Percentiles rank a stretch among this genome's conserved stretches.
These are phyloP conservation scores for Ceyx margarethae DNA, from an alignment of 2,113 vertebrate genomes.

Conservation along the genomic window DNA sequence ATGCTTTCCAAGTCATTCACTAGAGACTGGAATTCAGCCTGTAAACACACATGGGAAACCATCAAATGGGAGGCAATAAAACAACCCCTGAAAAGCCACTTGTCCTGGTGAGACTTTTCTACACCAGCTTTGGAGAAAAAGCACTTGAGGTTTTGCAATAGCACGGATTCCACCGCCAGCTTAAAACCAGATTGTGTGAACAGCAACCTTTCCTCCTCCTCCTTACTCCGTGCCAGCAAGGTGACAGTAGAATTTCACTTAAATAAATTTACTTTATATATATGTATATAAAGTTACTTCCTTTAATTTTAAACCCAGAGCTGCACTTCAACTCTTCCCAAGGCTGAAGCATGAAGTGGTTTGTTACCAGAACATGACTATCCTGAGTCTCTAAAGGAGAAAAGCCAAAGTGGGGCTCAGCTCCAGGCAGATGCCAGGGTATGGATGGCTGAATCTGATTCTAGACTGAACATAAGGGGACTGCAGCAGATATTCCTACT, in stretches of 20 bases:
- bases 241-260: not conserved
- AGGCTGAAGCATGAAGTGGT: not conserved
- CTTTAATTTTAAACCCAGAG: not conserved
- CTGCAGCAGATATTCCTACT: not conserved
- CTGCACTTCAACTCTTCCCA: not conserved
- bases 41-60: constrained; percentile 68
- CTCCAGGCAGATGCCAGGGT: not conserved
- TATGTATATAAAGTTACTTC: not conserved
- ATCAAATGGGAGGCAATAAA: constrained; percentile 62
- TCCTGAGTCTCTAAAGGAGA: not conserved
- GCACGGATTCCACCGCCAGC: constrained; percentile 30
- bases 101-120: constrained; percentile 46
- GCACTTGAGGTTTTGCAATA: constrained; percentile 52
- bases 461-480: not conserved
- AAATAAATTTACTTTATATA: not conserved
- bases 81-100: constrained; percentile 65
- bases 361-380: not conserved
- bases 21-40: constrained; percentile 66
- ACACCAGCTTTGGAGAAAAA: constrained; percentile 51
- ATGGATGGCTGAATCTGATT: not conserved
- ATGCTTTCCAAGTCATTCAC: constrained; percentile 58
- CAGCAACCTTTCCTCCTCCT: constrained; percentile 2
- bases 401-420: not conserved
- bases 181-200: not conserved
- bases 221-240: not conserved